Percentiles rank a stretch among this genome's conserved stretches.
Evolutionary conservation across 2,888 invertebrate genomes (phyloP).

Genomic region (Phengaris arion): DNA sequence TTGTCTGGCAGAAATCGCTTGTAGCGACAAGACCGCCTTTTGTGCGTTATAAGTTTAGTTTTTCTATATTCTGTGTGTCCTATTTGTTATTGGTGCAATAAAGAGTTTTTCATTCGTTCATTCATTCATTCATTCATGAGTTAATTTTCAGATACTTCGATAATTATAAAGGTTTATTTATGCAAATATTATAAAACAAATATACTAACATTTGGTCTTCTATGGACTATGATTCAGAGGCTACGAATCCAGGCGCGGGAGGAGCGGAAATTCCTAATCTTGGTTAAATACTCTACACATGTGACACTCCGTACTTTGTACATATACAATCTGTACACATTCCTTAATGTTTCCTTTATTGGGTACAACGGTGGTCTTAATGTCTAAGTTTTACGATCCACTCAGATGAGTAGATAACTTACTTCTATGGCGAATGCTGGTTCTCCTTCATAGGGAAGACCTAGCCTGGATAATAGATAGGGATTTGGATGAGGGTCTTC

Average conservation of each 20-base stretch:
- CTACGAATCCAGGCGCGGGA: constrained; percentile 56
- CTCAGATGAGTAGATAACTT: neutral
- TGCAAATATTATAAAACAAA: constrained; percentile 19
- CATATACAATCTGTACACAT: neutral
- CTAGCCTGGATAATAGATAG: too few species aligned
- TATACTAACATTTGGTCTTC: constrained; percentile 22
- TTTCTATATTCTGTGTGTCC: too few species aligned
- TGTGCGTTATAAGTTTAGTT: too few species aligned
- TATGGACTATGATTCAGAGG: constrained; percentile 42
- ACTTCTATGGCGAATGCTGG: too few species aligned
- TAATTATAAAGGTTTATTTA: neutral
- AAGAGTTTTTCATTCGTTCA: too few species aligned
- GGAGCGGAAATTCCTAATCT: constrained; percentile 77
- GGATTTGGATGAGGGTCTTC: too few species aligned
- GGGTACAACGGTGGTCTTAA: neutral
- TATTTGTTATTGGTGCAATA: too few species aligned
- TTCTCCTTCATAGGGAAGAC: too few species aligned
- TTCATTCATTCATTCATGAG: too few species aligned
- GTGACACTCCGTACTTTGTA: constrained; percentile 43
- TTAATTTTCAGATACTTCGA: too few species aligned
- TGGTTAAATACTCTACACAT: constrained; percentile 62
- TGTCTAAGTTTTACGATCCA: constrained; percentile 1
- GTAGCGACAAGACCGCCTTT: too few species aligned
- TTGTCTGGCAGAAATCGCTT: too few species aligned
- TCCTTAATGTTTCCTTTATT: constrained; percentile 25